Evolutionary conservation across 2,113 vertebrate species (phyloP).

Genomic region (Polypterus senegalus): DNA sequence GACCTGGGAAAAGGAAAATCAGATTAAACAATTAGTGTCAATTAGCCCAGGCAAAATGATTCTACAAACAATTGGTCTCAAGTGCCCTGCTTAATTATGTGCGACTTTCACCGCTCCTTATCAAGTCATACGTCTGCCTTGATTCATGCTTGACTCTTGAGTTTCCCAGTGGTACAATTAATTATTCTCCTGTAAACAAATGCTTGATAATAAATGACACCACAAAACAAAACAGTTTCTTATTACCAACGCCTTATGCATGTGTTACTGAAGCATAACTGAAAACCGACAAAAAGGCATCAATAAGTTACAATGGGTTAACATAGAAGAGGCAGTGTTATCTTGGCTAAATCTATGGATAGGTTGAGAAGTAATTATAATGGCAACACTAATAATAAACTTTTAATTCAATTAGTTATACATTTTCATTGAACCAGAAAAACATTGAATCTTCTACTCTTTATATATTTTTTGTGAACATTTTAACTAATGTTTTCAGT

Average conservation of each 20-base stretch:
- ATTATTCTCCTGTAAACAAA: conserved; percentile 94
- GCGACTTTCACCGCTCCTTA: conserved; percentile 89
- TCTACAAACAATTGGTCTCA: conserved; percentile 98
- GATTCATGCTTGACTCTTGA: conserved; percentile 89
- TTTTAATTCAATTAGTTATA: too few relatives aligned
- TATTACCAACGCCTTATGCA: conserved; percentile 51
- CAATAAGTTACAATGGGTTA: conserved; percentile 19
- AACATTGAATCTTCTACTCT: too few relatives aligned
- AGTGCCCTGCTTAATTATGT: conserved; percentile 95
- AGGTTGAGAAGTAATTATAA: too few relatives aligned
- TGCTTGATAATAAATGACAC: conserved; percentile 62
- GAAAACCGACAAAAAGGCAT: conserved; percentile 19
- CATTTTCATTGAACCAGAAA: too few relatives aligned
- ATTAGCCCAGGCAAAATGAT: conserved; percentile 96
- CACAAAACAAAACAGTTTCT: conserved; percentile 49
- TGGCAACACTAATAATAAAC: too few relatives aligned
- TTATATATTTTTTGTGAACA: too few relatives aligned
- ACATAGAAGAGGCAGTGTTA: background rate
- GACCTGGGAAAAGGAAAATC: conserved; percentile 75
- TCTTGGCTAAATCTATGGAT: too few relatives aligned
- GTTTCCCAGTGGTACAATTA: conserved; percentile 95
- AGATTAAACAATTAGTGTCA: conserved; percentile 99
- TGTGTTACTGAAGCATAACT: conserved; percentile 29
- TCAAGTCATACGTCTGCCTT: conserved; percentile 70
- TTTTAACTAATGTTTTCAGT: too few relatives aligned